phyloP scores from a whole-genome alignment of 2,113 vertebrate genomes.

The Pantherophis guttatus region DNA sequence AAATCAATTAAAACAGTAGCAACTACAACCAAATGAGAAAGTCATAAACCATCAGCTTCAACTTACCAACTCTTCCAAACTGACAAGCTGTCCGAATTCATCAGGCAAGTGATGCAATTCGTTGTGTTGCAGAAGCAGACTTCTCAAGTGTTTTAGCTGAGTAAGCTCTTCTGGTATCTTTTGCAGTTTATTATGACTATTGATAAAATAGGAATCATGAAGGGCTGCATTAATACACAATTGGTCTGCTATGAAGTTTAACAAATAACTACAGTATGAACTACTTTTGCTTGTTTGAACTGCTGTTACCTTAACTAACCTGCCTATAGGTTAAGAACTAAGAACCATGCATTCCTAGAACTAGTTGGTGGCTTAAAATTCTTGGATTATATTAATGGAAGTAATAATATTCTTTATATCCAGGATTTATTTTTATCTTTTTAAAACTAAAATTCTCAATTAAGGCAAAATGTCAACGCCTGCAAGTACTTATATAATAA shows the following conservation, averaged over 20 bases:
- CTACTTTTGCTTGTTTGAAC: not conserved
- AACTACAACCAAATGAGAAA: not conserved
- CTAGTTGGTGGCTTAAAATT: not conserved
- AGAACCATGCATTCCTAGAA: not conserved
- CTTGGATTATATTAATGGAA: not conserved
- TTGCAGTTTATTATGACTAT: constrained; percentile 87
- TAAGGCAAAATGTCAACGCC: not conserved
- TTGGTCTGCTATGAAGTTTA: not conserved
- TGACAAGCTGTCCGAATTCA: constrained; percentile 78
- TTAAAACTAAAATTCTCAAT: not conserved
- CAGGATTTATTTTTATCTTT: not conserved
- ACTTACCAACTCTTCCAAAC: constrained; percentile 87
- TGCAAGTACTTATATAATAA: not conserved
- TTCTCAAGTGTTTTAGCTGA: constrained; percentile 75
- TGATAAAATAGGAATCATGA: constrained; percentile 7
- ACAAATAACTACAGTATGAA: not conserved
- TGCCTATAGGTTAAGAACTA: not conserved
- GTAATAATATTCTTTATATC: not conserved
- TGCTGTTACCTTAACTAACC: not conserved
- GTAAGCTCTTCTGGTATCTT: constrained; percentile 78
- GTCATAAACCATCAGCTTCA: not conserved
- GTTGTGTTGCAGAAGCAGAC: constrained; percentile 87
- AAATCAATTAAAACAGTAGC: not conserved
- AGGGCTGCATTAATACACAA: rapidly evolving
- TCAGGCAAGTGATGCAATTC: constrained; percentile 77